These are phyloP conservation scores for Diachasmimorpha longicaudata DNA, from an alignment of 1,140 invertebrate species.

Conservation along the genomic window DNA sequence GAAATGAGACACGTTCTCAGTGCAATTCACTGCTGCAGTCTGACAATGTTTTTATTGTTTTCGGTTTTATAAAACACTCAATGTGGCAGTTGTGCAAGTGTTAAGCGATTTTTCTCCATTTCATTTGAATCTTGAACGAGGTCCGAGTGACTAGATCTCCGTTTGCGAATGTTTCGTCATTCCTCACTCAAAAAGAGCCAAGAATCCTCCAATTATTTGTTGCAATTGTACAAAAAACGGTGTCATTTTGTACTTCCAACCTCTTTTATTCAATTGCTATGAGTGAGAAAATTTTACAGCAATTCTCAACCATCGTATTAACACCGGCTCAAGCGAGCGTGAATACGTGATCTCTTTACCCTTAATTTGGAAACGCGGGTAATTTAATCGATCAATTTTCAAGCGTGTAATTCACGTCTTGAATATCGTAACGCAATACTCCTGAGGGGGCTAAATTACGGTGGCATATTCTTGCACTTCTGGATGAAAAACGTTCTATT, in stretches of 20 bases:
- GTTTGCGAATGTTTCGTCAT: background rate
- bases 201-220: background rate
- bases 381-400: slow-evolving; percentile 7
- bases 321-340: background rate
- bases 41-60: background rate
- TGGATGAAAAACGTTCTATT: no score
- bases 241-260: background rate
- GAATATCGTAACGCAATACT: background rate
- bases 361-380: background rate
- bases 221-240: background rate
- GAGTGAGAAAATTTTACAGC: background rate
- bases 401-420: background rate
- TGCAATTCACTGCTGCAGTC: background rate
- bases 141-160: background rate
- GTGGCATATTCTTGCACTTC: background rate
- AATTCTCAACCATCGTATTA: background rate
- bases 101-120: background rate
- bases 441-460: background rate
- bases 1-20: background rate
- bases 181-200: background rate
- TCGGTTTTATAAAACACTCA: background rate
- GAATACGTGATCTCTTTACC: slow-evolving; percentile 7
- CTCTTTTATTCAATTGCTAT: background rate
- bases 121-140: background rate
- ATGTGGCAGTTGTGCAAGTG: background rate